Evolutionary conservation across 1,140 invertebrate species (phyloP).

Genomic region (Venturia canescens): DNA sequence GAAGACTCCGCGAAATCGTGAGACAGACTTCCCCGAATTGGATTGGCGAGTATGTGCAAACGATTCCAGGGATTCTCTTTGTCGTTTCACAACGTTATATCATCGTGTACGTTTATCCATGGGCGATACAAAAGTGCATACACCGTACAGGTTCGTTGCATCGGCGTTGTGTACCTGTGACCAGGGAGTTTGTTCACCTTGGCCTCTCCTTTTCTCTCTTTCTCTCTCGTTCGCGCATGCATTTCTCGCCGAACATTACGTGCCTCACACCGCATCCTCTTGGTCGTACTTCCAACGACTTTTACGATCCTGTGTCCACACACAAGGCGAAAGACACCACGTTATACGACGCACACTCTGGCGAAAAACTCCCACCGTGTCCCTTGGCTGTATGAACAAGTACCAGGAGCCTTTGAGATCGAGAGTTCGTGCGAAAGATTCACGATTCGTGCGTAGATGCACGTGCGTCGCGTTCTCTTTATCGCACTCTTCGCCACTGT

Average conservation of each 20-base stretch:
- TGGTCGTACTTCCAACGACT: not conserved
- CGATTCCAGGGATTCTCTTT: slow-evolving; percentile 16
- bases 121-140: not conserved
- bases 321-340: not conserved
- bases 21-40: slow-evolving; percentile 13
- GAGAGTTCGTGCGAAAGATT: slow-evolving; percentile 16
- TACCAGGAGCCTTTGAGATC: not conserved
- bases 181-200: slow-evolving; percentile 51
- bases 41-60: slow-evolving; percentile 1
- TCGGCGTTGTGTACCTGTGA: not conserved
- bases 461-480: not conserved
- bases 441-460: slow-evolving; percentile 5
- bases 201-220: not conserved
- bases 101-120: not conserved
- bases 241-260: not conserved
- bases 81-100: not conserved
- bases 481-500: not conserved
- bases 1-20: not conserved
- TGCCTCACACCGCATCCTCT: not conserved
- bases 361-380: slow-evolving; percentile 3
- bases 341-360: not conserved
- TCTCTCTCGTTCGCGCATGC: not conserved
- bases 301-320: slow-evolving; percentile 11
- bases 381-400: not conserved
- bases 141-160: slow-evolving; percentile 11